Evolutionary conservation across 2,113 vertebrate species (phyloP).

Genomic region (Percopsis transmontana): DNA sequence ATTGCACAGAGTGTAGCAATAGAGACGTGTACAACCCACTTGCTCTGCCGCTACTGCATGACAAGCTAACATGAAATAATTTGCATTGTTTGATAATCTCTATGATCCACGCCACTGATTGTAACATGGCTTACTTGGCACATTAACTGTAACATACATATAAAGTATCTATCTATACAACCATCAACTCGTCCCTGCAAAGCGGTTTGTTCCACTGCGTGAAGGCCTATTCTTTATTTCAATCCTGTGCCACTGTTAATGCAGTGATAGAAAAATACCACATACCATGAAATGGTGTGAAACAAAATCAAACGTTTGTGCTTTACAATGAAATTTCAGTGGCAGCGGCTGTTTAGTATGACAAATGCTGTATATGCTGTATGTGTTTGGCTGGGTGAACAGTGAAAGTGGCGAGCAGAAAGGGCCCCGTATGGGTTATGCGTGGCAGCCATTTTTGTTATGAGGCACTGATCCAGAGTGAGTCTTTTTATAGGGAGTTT

Average conservation of each 20-base stretch:
- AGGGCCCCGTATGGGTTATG: conserved; percentile 53
- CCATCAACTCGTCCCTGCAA: conserved; percentile 32
- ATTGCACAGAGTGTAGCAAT: too few species aligned
- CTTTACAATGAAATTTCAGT: neutral
- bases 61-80: conserved; percentile 25
- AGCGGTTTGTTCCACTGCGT: conserved; percentile 39
- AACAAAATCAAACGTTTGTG: neutral
- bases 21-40: too few species aligned
- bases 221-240: conserved; percentile 27
- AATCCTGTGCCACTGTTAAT: conserved; percentile 26
- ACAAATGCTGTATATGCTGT: conserved; percentile 30
- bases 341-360: neutral
- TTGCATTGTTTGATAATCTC: conserved; percentile 44
- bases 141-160: conserved; percentile 58
- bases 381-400: conserved; percentile 11
- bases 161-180: conserved; percentile 36
- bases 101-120: conserved; percentile 53
- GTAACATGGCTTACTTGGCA: conserved; percentile 53
- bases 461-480: conserved; percentile 60
- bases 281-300: conserved; percentile 1
- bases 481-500: conserved; percentile 39
- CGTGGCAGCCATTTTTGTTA: conserved; percentile 65
- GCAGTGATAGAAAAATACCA: conserved; percentile 1
- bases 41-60: conserved; percentile 6
- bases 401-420: conserved; percentile 25